Conservation (phyloP, 2,113 vertebrate genomes). For the Parus major region DNA sequence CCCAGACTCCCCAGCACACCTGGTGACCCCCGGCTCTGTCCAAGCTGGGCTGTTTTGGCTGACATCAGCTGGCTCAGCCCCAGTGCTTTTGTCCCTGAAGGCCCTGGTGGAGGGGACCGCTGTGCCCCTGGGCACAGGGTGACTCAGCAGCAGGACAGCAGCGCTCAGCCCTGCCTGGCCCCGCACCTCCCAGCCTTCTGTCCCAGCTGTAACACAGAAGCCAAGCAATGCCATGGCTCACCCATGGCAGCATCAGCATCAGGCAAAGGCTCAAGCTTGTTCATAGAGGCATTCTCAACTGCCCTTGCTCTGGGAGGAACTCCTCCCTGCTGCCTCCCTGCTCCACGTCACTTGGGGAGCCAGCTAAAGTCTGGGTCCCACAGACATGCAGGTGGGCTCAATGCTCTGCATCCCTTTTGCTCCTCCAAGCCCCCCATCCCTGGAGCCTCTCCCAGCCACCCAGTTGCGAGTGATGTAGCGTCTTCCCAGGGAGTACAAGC, state of each 20-base stretch:
- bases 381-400: neutral
- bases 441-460: neutral
- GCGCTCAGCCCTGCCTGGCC: neutral
- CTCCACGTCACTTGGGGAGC: neutral
- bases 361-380: neutral
- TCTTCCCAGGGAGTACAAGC: neutral
- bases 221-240: neutral
- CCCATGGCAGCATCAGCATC: neutral
- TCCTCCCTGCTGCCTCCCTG: neutral
- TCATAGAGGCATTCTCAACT: neutral
- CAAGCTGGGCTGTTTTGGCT: neutral
- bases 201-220: neutral
- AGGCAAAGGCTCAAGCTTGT: neutral
- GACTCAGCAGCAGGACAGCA: constrained; percentile 18
- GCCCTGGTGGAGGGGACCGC: neutral
- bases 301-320: neutral
- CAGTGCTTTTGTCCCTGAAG: neutral
- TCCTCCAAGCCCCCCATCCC: neutral
- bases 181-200: neutral
- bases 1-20: neutral
- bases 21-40: neutral
- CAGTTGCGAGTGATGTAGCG: fast-evolving
- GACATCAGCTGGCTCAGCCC: neutral
- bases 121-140: neutral
- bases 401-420: neutral